These are phyloP conservation scores for Poecilia wingei DNA, from an alignment of 2,797 vertebrate genomes.

Conservation along the genomic window DNA sequence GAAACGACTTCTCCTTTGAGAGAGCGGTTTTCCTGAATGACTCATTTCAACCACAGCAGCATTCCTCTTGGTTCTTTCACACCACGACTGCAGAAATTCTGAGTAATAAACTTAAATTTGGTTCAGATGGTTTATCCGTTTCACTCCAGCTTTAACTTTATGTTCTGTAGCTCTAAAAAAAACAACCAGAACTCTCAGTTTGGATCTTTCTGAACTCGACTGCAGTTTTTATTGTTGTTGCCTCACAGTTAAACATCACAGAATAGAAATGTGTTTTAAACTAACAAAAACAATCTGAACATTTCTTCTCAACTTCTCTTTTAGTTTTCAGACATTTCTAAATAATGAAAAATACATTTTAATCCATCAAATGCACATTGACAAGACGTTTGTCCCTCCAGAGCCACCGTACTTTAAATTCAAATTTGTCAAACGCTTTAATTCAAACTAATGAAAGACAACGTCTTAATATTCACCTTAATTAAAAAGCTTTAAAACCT, in stretches of 20 bases:
- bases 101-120: neutral
- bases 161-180: neutral
- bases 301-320: neutral
- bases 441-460: neutral
- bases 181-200: neutral
- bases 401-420: neutral
- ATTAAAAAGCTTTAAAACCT: neutral
- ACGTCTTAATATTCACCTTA: neutral
- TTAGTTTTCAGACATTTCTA: neutral
- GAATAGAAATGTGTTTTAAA: neutral
- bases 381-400: neutral
- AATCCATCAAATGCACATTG: neutral
- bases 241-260: neutral
- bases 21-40: slow-evolving; percentile 59
- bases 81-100: neutral
- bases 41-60: slow-evolving; percentile 71
- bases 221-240: neutral
- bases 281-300: neutral
- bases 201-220: neutral
- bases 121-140: neutral
- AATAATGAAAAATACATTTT: neutral
- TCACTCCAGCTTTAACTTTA: neutral
- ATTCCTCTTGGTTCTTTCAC: slow-evolving; percentile 35
- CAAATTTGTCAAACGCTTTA: neutral
- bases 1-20: neutral